These are phyloP conservation scores for Polydrusus pterygomalis DNA, from an alignment of 2,888 invertebrate species.

Conservation along the genomic window DNA sequence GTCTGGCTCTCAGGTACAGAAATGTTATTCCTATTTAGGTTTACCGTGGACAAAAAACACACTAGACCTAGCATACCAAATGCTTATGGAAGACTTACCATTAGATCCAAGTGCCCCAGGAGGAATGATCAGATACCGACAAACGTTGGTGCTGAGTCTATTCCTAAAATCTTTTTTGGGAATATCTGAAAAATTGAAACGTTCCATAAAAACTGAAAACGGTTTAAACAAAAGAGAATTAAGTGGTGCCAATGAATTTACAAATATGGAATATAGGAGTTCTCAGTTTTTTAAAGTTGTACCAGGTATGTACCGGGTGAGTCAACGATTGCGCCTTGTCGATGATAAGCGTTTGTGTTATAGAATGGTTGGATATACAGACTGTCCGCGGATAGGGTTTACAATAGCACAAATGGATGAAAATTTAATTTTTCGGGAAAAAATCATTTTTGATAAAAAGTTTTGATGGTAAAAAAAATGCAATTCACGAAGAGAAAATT, in stretches of 20 bases:
- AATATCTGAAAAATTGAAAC: slow-evolving; percentile 73
- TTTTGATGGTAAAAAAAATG: too few species aligned
- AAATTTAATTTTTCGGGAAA: too few species aligned
- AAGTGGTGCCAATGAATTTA: slow-evolving; percentile 76
- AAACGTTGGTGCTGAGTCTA: slow-evolving; percentile 80
- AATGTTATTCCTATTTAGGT: slow-evolving; percentile 46
- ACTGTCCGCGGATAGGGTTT: too few species aligned
- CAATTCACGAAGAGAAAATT: too few species aligned
- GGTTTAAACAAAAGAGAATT: slow-evolving; percentile 73
- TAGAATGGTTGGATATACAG: too few species aligned
- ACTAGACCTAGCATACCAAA: slow-evolving; percentile 75
- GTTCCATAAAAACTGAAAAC: neutral
- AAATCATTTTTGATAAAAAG: too few species aligned
- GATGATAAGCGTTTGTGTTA: too few species aligned
- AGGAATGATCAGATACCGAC: slow-evolving; percentile 79
- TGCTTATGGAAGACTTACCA: slow-evolving; percentile 83
- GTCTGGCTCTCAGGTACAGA: too few species aligned
- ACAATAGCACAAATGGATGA: too few species aligned
- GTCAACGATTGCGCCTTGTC: too few species aligned
- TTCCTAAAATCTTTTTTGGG: slow-evolving; percentile 81
- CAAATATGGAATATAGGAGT: slow-evolving; percentile 76
- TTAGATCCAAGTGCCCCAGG: slow-evolving; percentile 81
- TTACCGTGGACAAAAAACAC: slow-evolving; percentile 63
- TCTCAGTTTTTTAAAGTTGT: slow-evolving; percentile 81
- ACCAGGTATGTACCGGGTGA: slow-evolving; percentile 66